phyloP scores from a whole-genome alignment of 2,113 vertebrate species.

The Cephalophus harveyi region DNA sequence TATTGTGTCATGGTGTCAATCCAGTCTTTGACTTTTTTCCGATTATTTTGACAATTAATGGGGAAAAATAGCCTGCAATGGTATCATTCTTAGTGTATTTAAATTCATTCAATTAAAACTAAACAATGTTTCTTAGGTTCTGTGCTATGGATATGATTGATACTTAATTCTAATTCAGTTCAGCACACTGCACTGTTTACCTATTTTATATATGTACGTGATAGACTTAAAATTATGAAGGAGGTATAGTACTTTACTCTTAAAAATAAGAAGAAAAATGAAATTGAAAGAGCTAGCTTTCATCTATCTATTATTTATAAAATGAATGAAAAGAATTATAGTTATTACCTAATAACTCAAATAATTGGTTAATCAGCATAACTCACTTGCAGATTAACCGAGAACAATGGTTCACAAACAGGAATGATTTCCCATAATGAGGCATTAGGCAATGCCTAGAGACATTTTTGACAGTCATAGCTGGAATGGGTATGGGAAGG shows the following conservation, averaged over 20 bases:
- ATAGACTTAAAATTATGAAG: background rate
- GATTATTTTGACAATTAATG: background rate
- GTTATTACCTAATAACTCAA: background rate
- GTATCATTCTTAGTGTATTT: background rate
- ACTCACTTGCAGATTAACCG: background rate
- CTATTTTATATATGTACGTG: background rate
- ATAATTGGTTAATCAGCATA: background rate
- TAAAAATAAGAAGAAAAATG: background rate
- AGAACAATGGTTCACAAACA: background rate
- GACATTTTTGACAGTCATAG: background rate
- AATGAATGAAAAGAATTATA: background rate
- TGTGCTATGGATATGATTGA: background rate
- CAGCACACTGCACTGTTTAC: background rate
- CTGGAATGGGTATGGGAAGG: rapidly evolving
- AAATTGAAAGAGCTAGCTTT: background rate
- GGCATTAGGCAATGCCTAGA: background rate
- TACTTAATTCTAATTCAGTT: background rate
- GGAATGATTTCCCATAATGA: background rate
- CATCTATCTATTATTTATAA: background rate
- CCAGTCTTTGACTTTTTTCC: background rate
- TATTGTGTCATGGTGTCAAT: background rate
- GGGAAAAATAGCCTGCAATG: background rate
- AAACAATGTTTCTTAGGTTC: background rate
- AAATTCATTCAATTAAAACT: background rate
- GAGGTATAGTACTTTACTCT: background rate